Evolutionary conservation across 2,113 vertebrate genomes (phyloP), one percentile per base, ranked within the genome.

Genomic region (Chamaea fasciata): DNA sequence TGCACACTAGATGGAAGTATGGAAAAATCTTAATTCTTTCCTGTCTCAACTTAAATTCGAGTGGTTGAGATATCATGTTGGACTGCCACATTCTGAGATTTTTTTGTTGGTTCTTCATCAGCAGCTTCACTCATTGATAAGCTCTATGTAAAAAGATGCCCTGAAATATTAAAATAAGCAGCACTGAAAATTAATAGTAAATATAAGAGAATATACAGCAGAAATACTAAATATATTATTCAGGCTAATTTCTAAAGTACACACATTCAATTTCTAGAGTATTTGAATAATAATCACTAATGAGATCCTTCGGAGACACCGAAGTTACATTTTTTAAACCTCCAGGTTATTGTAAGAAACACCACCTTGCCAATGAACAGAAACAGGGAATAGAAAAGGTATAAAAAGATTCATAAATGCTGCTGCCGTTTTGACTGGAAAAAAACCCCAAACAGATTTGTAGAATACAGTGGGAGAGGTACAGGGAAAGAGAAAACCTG

Each of bases 1-100:
- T 10, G 18, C 59, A 96, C 96, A 91, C 96, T 96, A 97, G 89
- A 96, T 95, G 96, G 94, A 94, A 97, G 74, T 27, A 31, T 79
- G 90, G 33, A 97, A 90, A 97, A 96, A 91, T 67, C 41, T 77
- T 69, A 71, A 95, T 92, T 92, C 81, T 82, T 82, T 37, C 87
- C 64, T 69, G 30, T 35, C 73, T 71, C 23, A 6, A 49, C 65
- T 82, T 57, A 13, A 80, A 79, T 52, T 60, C 50, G 65, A 80
- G 76, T 21, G 71, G 53, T 30, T 88, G 90, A 73, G 81, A 74
- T 8, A 13, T 55, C 50, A 41, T 0, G n/a, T 33, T 3, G 10
- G 17, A 47, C 77, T 53, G 28, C n/a, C 70, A 85, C 15, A 2
- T 60, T 57, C 8, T 52, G 53, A 83, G 69, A 37, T 7, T 53